Conservation (phyloP, 2,888 invertebrate species). For the Mycalesis mineus region DNA sequence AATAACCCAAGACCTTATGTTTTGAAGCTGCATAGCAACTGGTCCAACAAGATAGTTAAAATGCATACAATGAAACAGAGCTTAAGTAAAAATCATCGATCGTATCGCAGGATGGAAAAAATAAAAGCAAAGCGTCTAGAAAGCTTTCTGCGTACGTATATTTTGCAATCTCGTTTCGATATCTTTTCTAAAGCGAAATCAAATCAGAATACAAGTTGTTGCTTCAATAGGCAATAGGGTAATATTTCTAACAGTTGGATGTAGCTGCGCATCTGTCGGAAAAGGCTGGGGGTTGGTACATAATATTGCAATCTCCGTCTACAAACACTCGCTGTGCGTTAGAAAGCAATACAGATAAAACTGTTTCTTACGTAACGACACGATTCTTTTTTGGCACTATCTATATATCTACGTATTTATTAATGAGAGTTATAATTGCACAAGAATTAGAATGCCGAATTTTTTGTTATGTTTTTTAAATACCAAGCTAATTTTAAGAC, state of each 20-base stretch:
- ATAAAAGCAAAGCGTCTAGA: not conserved
- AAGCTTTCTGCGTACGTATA: not conserved
- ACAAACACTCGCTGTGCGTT: constrained; percentile 62
- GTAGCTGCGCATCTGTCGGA: constrained; percentile 47
- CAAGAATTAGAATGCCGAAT: too few relatives aligned
- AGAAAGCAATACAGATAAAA: constrained; percentile 49
- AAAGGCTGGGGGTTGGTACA: constrained; percentile 62
- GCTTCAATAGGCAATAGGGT: constrained; percentile 48
- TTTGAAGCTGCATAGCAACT: too few relatives aligned
- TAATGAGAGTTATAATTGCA: too few relatives aligned
- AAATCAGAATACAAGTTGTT: constrained; percentile 27
- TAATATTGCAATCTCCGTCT: constrained; percentile 70
- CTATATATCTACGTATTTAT: too few relatives aligned
- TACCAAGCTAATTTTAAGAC: too few relatives aligned
- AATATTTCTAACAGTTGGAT: constrained; percentile 56
- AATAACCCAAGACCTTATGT: too few relatives aligned
- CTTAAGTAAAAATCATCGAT: too few relatives aligned
- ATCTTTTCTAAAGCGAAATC: constrained; percentile 26
- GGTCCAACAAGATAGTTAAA: too few relatives aligned
- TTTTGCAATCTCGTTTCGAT: constrained; percentile 9
- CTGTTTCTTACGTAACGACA: constrained; percentile 13
- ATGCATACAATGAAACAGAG: too few relatives aligned
- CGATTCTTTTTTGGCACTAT: too few relatives aligned
- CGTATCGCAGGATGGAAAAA: not conserved
- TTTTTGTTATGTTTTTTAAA: too few relatives aligned